phyloP scores from a whole-genome alignment of 1,140 invertebrate species.

The Brachionus sp. region DNA sequence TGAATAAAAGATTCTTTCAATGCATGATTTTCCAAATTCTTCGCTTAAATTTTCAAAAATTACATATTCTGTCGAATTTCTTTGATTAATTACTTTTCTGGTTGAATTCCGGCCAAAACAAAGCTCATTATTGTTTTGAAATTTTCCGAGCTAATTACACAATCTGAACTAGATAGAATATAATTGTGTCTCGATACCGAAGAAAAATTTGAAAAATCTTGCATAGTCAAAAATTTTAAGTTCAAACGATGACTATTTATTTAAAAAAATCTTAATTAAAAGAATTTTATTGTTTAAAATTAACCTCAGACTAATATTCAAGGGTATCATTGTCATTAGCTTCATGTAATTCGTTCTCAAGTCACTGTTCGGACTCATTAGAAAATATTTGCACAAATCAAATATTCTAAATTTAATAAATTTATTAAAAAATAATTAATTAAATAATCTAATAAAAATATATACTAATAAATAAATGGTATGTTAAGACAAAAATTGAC shows the following conservation, averaged over 20 bases:
- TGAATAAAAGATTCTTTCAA: constrained; percentile 66
- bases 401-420: constrained; percentile 16
- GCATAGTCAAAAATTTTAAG: neutral
- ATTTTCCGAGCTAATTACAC: constrained; percentile 25
- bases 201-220: constrained; percentile 29
- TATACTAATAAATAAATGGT: too few species aligned
- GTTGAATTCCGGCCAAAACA: neutral
- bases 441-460: neutral
- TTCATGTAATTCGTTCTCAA: neutral
- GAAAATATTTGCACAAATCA: constrained; percentile 40
- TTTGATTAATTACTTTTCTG: neutral
- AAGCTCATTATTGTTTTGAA: constrained; percentile 29
- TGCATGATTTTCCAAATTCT: constrained; percentile 55
- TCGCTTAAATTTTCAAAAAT: constrained; percentile 47
- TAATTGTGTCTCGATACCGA: constrained; percentile 8
- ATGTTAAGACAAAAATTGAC: too few species aligned
- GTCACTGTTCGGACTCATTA: neutral
- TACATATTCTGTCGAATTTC: too few species aligned
- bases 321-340: neutral
- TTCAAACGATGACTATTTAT: neutral
- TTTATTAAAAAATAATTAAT: neutral
- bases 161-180: constrained; percentile 14
- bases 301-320: neutral
- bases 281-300: neutral
- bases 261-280: neutral